These are phyloP conservation scores for Hormaphis cornu DNA, from an alignment of 1,140 invertebrate genomes.

Conservation along the genomic window DNA sequence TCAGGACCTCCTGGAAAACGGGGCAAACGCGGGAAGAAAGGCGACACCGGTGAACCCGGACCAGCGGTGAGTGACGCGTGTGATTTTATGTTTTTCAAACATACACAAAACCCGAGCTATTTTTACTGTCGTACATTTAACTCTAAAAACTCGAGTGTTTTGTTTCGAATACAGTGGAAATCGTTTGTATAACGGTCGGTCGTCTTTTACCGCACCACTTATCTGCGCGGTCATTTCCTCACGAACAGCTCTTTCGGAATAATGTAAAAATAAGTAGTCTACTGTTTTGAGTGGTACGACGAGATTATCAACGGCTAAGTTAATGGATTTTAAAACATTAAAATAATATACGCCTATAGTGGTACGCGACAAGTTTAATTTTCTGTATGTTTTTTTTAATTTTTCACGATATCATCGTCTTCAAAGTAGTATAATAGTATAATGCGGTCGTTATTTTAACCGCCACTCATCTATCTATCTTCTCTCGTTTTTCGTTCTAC, in stretches of 20 bases:
- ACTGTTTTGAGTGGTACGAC: neutral
- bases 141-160: too few relatives aligned
- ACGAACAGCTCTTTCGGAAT: neutral
- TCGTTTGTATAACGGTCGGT: too few relatives aligned
- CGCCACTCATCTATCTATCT: neutral
- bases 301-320: too few relatives aligned
- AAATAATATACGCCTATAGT: too few relatives aligned
- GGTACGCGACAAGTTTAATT: too few relatives aligned
- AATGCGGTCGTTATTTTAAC: neutral
- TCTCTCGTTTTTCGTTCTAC: neutral
- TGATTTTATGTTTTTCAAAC: neutral
- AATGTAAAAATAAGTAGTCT: neutral
- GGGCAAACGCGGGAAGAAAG: conserved; percentile 81
- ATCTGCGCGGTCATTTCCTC: too few relatives aligned
- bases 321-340: too few relatives aligned
- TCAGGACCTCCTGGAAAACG: conserved; percentile 66
- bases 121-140: neutral
- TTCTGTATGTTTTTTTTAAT: too few relatives aligned
- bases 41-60: conserved; percentile 65
- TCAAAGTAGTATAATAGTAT: too few relatives aligned
- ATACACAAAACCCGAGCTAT: neutral
- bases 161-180: conserved; percentile 21
- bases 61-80: conserved; percentile 40
- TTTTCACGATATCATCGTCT: too few relatives aligned
- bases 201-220: too few relatives aligned